Evolutionary conservation across 2,797 vertebrate species (phyloP).

Genomic region (Pseudochromis fuscus): DNA sequence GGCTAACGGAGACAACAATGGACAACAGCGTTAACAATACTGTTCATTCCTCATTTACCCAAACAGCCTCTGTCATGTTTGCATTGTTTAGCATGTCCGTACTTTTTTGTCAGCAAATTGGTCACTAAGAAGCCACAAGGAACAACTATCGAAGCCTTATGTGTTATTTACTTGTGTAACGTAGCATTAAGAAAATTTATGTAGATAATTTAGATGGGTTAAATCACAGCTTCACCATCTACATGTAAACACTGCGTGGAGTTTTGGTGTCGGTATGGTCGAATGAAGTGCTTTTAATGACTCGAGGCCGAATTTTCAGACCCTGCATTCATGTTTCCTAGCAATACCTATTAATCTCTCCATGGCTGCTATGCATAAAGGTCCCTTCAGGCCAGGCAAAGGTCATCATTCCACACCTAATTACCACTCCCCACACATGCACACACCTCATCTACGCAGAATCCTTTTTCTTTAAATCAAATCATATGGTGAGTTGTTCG

Average conservation of each 20-base stretch:
- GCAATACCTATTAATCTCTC: constrained; percentile 77
- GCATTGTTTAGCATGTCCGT: constrained; percentile 32
- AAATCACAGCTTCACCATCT: constrained; percentile 28
- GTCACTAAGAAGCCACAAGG: constrained; percentile 12
- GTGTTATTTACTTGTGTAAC: constrained; percentile 27
- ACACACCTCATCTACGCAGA: constrained; percentile 38
- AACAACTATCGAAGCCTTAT: not conserved
- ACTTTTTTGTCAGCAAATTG: constrained; percentile 32
- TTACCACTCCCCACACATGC: constrained; percentile 59
- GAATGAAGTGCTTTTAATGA: constrained; percentile 70
- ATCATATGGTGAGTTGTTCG: constrained; percentile 27
- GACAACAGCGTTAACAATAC: constrained; percentile 38
- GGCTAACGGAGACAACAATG: constrained; percentile 48
- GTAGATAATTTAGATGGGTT: constrained; percentile 23
- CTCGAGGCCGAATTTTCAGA: constrained; percentile 71
- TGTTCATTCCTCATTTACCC: constrained; percentile 24
- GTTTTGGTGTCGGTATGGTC: constrained; percentile 30
- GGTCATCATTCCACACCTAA: constrained; percentile 80
- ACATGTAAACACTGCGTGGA: constrained; percentile 25
- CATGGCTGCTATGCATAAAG: constrained; percentile 67
- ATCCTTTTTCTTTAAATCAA: constrained; percentile 53
- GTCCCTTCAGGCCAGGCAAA: constrained; percentile 69
- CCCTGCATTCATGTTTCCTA: constrained; percentile 69
- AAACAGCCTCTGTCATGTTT: constrained; percentile 36
- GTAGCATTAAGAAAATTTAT: constrained; percentile 20